phyloP scores from a whole-genome alignment of 2,113 vertebrate species.

The Oceanodroma tethys region DNA sequence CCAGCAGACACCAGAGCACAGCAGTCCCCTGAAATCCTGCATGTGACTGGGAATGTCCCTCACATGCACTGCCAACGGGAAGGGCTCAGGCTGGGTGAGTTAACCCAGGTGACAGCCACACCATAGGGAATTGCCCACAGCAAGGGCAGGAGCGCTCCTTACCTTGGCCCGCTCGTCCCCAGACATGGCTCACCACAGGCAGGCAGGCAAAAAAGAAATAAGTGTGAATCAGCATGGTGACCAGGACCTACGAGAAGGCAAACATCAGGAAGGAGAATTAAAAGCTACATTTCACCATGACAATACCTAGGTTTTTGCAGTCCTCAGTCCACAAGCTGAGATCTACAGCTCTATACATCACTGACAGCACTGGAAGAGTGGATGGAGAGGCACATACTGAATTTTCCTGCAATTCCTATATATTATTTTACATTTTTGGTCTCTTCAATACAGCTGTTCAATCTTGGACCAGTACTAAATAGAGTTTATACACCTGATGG shows the following conservation, averaged over 20 bases:
- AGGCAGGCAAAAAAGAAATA: slow-evolving; percentile 50
- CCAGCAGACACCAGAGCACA: not conserved
- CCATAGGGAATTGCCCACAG: fast-evolving
- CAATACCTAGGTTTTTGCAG: not conserved
- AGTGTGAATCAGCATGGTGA: slow-evolving; percentile 2
- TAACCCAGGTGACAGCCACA: not conserved
- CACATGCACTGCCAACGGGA: fast-evolving
- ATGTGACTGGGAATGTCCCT: not conserved
- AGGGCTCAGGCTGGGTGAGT: not conserved
- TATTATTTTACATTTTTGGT: not conserved
- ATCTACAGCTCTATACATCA: not conserved
- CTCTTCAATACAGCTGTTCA: not conserved
- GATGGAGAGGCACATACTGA: not conserved
- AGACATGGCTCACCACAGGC: slow-evolving; percentile 1
- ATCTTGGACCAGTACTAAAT: not conserved
- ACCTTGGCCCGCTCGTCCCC: slow-evolving; percentile 51
- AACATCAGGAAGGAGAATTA: not conserved
- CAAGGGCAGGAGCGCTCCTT: not conserved
- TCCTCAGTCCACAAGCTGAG: not conserved
- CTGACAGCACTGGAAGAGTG: too few species aligned
- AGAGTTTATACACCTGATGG: not conserved
- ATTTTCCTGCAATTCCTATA: not conserved
- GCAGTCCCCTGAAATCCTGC: not conserved
- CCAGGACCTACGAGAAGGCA: not conserved
- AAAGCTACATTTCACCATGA: not conserved